Evolutionary conservation across 2,888 invertebrate genomes (phyloP).

Genomic region (Pyralis farinalis): DNA sequence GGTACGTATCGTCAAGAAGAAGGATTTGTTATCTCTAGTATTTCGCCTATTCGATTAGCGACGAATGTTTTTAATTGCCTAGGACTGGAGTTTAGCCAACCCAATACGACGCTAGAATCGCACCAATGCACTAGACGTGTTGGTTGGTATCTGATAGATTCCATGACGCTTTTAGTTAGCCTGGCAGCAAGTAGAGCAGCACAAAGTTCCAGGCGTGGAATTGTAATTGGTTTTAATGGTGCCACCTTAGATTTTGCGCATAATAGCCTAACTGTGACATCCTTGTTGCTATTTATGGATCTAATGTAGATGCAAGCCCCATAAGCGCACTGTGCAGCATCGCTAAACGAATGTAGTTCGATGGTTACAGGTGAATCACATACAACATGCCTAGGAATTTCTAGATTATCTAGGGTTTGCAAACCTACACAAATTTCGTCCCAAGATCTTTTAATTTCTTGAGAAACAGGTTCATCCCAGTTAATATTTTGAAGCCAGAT

Average conservation of each 20-base stretch:
- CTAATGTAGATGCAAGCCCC: slow-evolving; percentile 28
- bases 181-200: slow-evolving; percentile 21
- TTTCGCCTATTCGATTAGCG: slow-evolving; percentile 26
- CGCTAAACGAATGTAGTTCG: slow-evolving; percentile 29
- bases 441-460: slow-evolving; percentile 7
- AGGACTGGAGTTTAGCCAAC: slow-evolving; percentile 20
- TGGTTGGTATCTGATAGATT: slow-evolving; percentile 12
- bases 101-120: slow-evolving; percentile 23
- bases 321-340: slow-evolving; percentile 25
- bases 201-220: slow-evolving; percentile 29
- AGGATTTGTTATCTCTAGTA: slow-evolving; percentile 15
- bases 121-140: slow-evolving; percentile 20
- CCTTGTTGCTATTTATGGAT: slow-evolving; percentile 11
- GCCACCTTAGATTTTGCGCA: slow-evolving; percentile 26
- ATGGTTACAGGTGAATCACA: slow-evolving; percentile 4
- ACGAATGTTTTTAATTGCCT: slow-evolving; percentile 20
- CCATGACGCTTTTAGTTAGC: slow-evolving; percentile 13
- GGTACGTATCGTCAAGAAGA: slow-evolving; percentile 23
- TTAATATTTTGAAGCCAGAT: slow-evolving; percentile 13
- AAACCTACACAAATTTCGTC: background rate
- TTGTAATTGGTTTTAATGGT: slow-evolving; percentile 26
- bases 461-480: slow-evolving; percentile 14
- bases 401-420: background rate
- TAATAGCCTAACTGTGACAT: slow-evolving; percentile 18
- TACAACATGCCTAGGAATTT: slow-evolving; percentile 2